These are phyloP conservation scores for Pipistrellus nathusii DNA, from an alignment of 2,797 vertebrate species.

Conservation along the genomic window DNA sequence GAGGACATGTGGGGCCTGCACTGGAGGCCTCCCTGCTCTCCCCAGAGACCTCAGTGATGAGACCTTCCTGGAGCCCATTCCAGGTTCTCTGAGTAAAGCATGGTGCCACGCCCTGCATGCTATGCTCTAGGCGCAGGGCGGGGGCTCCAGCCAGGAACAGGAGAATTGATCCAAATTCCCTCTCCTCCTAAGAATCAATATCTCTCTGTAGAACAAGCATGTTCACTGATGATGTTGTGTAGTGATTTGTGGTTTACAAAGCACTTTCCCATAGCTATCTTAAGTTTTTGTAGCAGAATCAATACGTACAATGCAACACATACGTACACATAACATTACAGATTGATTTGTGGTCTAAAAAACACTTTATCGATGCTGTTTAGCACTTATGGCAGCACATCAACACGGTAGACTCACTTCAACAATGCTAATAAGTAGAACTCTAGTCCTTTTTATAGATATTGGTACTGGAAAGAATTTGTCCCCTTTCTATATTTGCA, in stretches of 20 bases:
- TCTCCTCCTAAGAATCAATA: background rate
- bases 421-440: background rate
- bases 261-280: background rate
- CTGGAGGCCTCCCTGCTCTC: background rate
- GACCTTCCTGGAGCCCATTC: background rate
- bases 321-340: background rate
- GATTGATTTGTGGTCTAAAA: background rate
- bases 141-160: background rate
- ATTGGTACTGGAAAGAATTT: background rate
- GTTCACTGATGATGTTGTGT: background rate
- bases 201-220: background rate
- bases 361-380: background rate
- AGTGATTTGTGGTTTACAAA: background rate
- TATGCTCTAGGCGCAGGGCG: background rate
- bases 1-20: background rate
- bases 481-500: background rate
- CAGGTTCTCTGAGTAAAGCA: background rate
- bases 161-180: background rate
- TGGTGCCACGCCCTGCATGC: too few species aligned
- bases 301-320: background rate
- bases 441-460: background rate
- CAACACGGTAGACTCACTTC: background rate
- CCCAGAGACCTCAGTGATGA: background rate
- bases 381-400: background rate
- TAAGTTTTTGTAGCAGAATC: background rate